phyloP scores from a whole-genome alignment of 1,140 invertebrate species.

The Drosophila kanapiae region DNA sequence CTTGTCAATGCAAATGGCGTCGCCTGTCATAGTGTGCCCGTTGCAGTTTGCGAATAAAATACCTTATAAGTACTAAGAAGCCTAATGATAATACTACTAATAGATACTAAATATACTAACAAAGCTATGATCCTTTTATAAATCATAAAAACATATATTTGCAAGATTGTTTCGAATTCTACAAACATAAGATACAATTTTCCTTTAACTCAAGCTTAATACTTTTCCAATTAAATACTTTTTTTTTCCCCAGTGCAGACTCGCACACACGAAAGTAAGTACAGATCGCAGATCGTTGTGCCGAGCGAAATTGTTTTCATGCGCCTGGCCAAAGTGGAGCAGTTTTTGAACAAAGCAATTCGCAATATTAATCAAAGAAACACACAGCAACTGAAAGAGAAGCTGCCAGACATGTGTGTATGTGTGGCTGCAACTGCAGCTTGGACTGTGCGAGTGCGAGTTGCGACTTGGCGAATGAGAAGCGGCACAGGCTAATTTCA shows the following conservation, averaged over 20 bases:
- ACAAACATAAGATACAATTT: no score
- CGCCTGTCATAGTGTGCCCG: no score
- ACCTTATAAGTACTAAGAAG: no score
- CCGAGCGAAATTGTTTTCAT: conserved; percentile 80
- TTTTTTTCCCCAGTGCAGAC: conserved; percentile 5
- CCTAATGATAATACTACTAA: no score
- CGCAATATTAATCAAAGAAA: conserved; percentile 84
- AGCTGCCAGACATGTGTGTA: conserved; percentile 53
- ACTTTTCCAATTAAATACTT: neutral
- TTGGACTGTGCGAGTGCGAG: conserved; percentile 22
- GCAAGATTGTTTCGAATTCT: no score
- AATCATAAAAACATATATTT: no score
- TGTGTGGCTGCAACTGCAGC: conserved; percentile 37
- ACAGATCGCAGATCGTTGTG: conserved; percentile 20
- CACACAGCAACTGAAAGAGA: conserved; percentile 29
- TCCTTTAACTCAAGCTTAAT: neutral
- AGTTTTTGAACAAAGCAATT: conserved; percentile 84
- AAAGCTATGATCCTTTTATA: no score
- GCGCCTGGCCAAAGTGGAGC: conserved; percentile 74
- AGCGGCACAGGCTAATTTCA: conserved; percentile 82
- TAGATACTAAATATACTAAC: no score
- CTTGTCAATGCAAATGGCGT: no score
- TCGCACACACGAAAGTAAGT: conserved; percentile 17
- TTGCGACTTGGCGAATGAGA: conserved; percentile 63
- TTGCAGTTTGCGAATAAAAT: no score